phyloP scores from a whole-genome alignment of 35 echinoderm and acorn worm species.

The Lytechinus pictus region DNA sequence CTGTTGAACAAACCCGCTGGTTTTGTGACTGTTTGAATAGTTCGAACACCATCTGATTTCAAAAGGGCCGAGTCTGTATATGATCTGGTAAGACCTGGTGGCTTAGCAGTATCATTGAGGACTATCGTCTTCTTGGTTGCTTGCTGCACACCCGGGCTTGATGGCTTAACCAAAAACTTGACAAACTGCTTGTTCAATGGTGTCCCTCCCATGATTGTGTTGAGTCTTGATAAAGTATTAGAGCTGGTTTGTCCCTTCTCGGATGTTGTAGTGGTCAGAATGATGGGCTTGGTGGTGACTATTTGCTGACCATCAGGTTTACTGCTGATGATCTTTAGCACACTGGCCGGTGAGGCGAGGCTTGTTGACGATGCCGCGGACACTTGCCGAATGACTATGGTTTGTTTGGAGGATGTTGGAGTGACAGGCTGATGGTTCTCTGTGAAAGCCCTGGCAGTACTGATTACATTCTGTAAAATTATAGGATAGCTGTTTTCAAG shows the following conservation, averaged over 20 bases:
- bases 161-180: constrained; percentile 25
- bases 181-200: constrained; percentile 17
- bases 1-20: not conserved
- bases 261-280: not conserved
- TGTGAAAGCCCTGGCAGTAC: not conserved
- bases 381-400: constrained; percentile 24
- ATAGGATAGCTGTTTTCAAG: not conserved
- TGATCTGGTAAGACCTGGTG: not conserved
- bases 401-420: constrained; percentile 23
- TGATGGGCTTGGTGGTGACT: constrained; percentile 28
- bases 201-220: not conserved
- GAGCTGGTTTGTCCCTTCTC: not conserved
- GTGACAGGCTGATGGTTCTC: not conserved
- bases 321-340: constrained; percentile 45
- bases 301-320: constrained; percentile 13
- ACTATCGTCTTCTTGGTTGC: not conserved
- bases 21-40: not conserved
- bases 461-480: not conserved
- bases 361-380: not conserved
- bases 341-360: not conserved
- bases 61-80: constrained; percentile 7
- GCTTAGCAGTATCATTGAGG: constrained; percentile 9
- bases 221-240: not conserved
- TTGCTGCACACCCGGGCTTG: not conserved
- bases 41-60: not conserved